Evolutionary conservation across 1,140 invertebrate genomes (phyloP).

Genomic region (Neodiprion pinetum): DNA sequence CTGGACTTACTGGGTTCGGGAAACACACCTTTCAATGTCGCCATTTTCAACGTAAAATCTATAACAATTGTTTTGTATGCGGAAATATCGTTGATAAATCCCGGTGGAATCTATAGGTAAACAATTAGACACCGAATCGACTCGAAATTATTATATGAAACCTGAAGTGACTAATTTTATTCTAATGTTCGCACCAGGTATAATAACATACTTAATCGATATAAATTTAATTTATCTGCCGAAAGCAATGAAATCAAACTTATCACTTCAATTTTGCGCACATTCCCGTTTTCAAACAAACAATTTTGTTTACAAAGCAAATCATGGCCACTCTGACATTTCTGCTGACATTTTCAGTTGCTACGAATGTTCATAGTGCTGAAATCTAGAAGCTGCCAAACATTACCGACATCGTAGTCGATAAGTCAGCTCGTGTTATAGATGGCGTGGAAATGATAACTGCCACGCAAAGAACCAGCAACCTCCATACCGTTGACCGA

Average conservation of each 20-base stretch:
- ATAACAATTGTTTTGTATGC: background rate
- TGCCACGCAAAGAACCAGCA: too few species aligned
- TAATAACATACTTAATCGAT: background rate
- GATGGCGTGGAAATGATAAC: too few species aligned
- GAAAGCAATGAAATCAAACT: slow-evolving; percentile 19
- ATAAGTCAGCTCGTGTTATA: too few species aligned
- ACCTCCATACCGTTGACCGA: too few species aligned
- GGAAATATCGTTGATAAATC: slow-evolving; percentile 11
- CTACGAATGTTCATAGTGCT: too few species aligned
- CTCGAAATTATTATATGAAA: slow-evolving; percentile 11
- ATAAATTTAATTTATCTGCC: slow-evolving; percentile 20
- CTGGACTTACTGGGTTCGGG: slow-evolving; percentile 49
- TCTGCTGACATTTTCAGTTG: background rate
- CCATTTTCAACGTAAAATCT: slow-evolving; percentile 24
- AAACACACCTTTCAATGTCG: slow-evolving; percentile 55
- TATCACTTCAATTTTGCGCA: slow-evolving; percentile 32
- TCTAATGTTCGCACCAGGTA: background rate
- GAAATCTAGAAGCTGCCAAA: too few species aligned
- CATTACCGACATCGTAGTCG: too few species aligned
- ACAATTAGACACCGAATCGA: slow-evolving; percentile 9
- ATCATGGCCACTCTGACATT: slow-evolving; percentile 1
- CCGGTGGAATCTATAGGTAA: background rate
- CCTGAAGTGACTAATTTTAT: background rate
- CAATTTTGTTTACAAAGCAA: slow-evolving; percentile 36
- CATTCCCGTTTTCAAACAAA: slow-evolving; percentile 31